phyloP scores from a whole-genome alignment of 1,140 invertebrate genomes.

The Homalodisca vitripennis region DNA sequence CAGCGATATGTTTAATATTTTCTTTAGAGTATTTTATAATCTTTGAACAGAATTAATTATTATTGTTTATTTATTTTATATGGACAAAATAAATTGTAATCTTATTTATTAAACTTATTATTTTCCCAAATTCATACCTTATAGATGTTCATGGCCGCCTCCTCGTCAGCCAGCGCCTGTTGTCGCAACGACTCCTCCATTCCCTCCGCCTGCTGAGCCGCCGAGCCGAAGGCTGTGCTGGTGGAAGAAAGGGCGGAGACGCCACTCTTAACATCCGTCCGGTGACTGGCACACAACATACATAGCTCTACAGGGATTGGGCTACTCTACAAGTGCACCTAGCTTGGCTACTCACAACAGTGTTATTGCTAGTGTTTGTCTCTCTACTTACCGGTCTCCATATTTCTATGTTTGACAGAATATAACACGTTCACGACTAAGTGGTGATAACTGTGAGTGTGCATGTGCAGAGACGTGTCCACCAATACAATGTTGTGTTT shows the following conservation, averaged over 20 bases:
- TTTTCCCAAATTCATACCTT: conserved; percentile 64
- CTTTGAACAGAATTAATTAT: neutral
- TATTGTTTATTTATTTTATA: neutral
- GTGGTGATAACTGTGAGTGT: too few relatives aligned
- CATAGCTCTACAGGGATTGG: conserved; percentile 19
- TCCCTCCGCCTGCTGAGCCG: conserved; percentile 62
- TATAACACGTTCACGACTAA: too few relatives aligned
- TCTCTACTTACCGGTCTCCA: neutral
- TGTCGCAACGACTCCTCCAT: conserved; percentile 84
- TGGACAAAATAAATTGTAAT: neutral
- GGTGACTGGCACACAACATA: conserved; percentile 60
- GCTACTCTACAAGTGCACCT: conserved; percentile 2
- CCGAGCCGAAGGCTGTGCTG: conserved; percentile 81
- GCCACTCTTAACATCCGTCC: conserved; percentile 85
- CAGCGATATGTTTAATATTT: neutral
- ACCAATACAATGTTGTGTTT: too few relatives aligned
- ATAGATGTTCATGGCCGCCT: conserved; percentile 91
- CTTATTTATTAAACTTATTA: conserved; percentile 4
- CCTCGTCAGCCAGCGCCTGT: conserved; percentile 90
- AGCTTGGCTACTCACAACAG: neutral
- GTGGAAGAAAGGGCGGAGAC: conserved; percentile 87
- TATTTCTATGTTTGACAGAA: too few relatives aligned
- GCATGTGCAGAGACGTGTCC: too few relatives aligned
- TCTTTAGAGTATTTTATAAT: neutral
- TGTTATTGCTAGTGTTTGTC: neutral